A percentile compares a stretch with the other conserved stretches of the same genome.
Conservation (phyloP, 2,888 invertebrate genomes). For the Hanleya hanleyi region DNA sequence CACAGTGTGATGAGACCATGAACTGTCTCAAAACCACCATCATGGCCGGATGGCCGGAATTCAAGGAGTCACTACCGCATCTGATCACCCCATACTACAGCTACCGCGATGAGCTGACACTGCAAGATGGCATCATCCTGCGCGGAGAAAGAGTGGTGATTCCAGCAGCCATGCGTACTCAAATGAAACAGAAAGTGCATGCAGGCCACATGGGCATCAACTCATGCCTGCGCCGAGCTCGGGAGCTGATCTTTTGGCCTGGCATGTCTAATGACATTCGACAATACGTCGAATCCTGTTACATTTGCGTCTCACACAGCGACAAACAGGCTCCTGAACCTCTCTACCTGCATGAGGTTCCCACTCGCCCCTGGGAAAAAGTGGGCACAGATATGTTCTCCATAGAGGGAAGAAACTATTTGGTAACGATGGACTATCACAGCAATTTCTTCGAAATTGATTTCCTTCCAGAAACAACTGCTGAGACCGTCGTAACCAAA, state of each 20-base stretch:
- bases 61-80: neutral
- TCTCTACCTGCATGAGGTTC: neutral
- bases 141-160: constrained; percentile 18
- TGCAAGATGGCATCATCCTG: constrained; percentile 21
- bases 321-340: neutral
- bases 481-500: too few species aligned
- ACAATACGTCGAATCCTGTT: neutral
- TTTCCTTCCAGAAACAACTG: too few species aligned
- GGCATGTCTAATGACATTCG: neutral
- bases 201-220: constrained; percentile 17
- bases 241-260: neutral
- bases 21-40: constrained; percentile 11
- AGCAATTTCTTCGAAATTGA: too few species aligned
- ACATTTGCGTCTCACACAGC: neutral
- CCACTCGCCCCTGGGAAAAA: neutral
- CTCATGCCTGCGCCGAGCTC: neutral
- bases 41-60: constrained; percentile 22
- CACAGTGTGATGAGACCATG: constrained; percentile 16
- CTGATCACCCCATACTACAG: constrained; percentile 6
- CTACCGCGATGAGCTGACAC: constrained; percentile 24
- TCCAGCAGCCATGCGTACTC: neutral
- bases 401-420: too few species aligned
- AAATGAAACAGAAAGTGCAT: neutral
- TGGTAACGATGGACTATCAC: too few species aligned
- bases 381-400: neutral